phyloP scores from a whole-genome alignment of 2,797 vertebrate genomes.

The Ptychadena robeensis region DNA sequence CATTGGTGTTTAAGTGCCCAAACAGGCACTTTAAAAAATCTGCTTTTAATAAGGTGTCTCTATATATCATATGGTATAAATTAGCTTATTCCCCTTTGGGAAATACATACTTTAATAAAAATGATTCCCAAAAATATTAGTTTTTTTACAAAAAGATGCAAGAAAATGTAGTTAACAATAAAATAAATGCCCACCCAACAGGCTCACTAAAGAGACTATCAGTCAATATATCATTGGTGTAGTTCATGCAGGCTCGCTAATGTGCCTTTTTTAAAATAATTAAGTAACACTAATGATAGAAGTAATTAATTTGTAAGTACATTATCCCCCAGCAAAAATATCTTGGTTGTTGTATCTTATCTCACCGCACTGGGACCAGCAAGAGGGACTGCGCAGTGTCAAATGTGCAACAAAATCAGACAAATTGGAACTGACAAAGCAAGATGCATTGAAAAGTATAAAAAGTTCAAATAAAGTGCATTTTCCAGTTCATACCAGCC shows the following conservation, averaged over 20 bases:
- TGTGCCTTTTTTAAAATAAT: not conserved
- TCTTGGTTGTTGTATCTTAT: slow-evolving; percentile 1
- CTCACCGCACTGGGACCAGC: slow-evolving; percentile 24
- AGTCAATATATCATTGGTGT: not conserved
- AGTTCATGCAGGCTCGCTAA: not conserved
- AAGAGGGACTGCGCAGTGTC: slow-evolving; percentile 32
- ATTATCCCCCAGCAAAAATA: slow-evolving; percentile 3
- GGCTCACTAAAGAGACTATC: too few species aligned
- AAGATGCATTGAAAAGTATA: slow-evolving; percentile 46
- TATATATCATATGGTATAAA: not conserved
- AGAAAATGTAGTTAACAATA: not conserved
- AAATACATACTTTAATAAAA: not conserved
- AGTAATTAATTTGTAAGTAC: slow-evolving; percentile 24
- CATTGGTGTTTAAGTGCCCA: too few species aligned
- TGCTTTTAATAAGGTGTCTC: not conserved
- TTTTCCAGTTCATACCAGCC: slow-evolving; percentile 46
- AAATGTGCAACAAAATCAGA: slow-evolving; percentile 49
- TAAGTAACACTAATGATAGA: slow-evolving; percentile 18
- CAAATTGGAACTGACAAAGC: slow-evolving; percentile 60
- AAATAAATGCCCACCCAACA: not conserved
- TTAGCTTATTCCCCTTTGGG: not conserved
- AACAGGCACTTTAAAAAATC: too few species aligned
- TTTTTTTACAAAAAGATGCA: not conserved
- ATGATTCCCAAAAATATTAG: not conserved
- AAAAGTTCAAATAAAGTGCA: slow-evolving; percentile 60